These are phyloP conservation scores for Cossypha heuglini DNA, from an alignment of 2,797 vertebrate genomes.

Conservation along the genomic window DNA sequence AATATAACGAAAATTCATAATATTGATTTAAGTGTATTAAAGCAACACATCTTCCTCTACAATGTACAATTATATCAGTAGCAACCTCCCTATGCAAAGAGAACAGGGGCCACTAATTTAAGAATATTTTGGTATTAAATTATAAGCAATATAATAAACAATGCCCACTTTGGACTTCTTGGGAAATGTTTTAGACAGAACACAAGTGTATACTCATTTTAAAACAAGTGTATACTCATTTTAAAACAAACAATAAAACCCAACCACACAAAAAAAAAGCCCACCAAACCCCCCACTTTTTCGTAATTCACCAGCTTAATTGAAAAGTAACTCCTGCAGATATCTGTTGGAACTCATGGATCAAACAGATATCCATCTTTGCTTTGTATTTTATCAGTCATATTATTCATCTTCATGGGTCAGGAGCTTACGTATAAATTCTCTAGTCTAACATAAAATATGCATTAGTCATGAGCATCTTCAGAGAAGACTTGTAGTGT, in stretches of 20 bases:
- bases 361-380: neutral
- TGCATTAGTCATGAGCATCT: neutral
- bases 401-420: neutral
- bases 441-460: neutral
- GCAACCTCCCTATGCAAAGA: neutral
- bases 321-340: neutral
- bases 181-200: neutral
- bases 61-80: neutral
- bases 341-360: neutral
- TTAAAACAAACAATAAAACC: neutral
- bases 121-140: neutral
- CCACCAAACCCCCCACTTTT: rapidly evolving
- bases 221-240: neutral
- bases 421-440: neutral
- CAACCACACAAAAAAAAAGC: neutral
- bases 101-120: neutral
- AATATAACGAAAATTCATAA: neutral
- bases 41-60: neutral
- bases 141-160: neutral
- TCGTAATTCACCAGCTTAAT: neutral
- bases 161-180: neutral
- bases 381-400: neutral
- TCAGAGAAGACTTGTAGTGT: neutral
- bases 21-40: neutral
- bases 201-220: neutral